phyloP scores from a whole-genome alignment of 1,140 invertebrate genomes.

The Melipona quadrifasciata region DNA sequence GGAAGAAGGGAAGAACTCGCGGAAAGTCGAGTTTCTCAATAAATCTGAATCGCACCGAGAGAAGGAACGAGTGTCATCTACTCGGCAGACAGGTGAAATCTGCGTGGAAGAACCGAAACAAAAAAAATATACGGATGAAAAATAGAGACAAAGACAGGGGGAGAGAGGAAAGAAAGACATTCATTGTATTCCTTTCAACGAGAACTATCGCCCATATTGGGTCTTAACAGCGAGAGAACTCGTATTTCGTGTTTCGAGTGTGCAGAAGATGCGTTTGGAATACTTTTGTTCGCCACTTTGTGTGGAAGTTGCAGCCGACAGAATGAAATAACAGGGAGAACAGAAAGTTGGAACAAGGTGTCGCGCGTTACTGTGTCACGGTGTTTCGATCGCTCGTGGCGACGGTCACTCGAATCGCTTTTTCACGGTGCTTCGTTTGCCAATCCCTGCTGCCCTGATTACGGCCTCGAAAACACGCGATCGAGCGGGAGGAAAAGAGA shows the following conservation, averaged over 20 bases:
- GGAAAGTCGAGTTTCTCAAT: neutral
- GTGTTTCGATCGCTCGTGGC: constrained; percentile 7
- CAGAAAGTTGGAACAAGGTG: neutral
- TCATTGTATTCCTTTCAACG: neutral
- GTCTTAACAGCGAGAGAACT: neutral
- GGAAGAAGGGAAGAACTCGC: neutral
- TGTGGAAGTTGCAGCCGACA: neutral
- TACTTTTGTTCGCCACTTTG: constrained; percentile 21
- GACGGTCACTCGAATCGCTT: neutral
- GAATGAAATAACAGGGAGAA: neutral
- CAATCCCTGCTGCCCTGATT: constrained; percentile 37
- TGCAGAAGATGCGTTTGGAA: neutral
- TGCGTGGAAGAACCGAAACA: neutral
- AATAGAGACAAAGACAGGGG: neutral
- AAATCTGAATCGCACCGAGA: neutral
- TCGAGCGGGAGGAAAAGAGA: neutral
- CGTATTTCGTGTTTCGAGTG: neutral
- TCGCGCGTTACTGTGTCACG: constrained; percentile 7
- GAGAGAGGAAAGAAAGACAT: neutral
- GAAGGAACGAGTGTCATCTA: neutral
- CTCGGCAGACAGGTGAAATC: constrained; percentile 19
- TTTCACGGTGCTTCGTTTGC: constrained; percentile 48
- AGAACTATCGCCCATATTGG: neutral
- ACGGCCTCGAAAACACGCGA: constrained; percentile 27
- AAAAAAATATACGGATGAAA: neutral